Evolutionary conservation across 2,888 invertebrate species (phyloP).

Genomic region (Steromphala cineraria): DNA sequence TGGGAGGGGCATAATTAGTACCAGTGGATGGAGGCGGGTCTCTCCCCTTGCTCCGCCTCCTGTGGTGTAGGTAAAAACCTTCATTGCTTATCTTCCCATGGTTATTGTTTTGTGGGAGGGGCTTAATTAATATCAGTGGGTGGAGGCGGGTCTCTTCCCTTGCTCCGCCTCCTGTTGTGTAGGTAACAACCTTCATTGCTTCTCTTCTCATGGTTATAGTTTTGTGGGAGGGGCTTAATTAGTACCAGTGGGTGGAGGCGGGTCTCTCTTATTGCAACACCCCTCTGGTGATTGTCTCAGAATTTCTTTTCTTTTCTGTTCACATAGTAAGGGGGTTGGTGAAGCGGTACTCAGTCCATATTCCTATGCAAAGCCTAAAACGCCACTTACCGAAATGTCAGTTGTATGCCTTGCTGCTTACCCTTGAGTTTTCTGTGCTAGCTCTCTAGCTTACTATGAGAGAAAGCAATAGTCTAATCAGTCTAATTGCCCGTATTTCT

Average conservation of each 20-base stretch:
- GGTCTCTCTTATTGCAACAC: constrained; percentile 86
- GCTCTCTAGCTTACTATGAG: too few species aligned
- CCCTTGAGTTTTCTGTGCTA: too few species aligned
- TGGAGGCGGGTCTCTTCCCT: constrained; percentile 81
- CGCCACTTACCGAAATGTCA: too few species aligned
- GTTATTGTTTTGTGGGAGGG: constrained; percentile 75
- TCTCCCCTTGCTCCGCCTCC: constrained; percentile 89
- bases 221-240: constrained; percentile 77
- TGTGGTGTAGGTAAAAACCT: constrained; percentile 91
- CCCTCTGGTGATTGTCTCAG: constrained; percentile 91
- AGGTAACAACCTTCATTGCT: constrained; percentile 80
- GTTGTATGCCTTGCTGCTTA: too few species aligned
- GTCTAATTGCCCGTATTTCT: too few species aligned
- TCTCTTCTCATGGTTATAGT: constrained; percentile 79
- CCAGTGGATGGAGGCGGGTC: constrained; percentile 83
- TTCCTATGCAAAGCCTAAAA: too few species aligned
- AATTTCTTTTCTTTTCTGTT: too few species aligned
- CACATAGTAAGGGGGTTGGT: too few species aligned
- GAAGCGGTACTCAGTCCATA: too few species aligned
- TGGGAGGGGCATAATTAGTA: constrained; percentile 78
- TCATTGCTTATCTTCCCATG: background rate
- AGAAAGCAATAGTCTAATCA: too few species aligned
- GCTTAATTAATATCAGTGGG: constrained; percentile 82
- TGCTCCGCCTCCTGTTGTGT: constrained; percentile 96
- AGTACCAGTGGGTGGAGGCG: constrained; percentile 83